These are phyloP conservation scores for Hypothenemus hampei DNA, from an alignment of 1,140 invertebrate genomes.

Conservation along the genomic window DNA sequence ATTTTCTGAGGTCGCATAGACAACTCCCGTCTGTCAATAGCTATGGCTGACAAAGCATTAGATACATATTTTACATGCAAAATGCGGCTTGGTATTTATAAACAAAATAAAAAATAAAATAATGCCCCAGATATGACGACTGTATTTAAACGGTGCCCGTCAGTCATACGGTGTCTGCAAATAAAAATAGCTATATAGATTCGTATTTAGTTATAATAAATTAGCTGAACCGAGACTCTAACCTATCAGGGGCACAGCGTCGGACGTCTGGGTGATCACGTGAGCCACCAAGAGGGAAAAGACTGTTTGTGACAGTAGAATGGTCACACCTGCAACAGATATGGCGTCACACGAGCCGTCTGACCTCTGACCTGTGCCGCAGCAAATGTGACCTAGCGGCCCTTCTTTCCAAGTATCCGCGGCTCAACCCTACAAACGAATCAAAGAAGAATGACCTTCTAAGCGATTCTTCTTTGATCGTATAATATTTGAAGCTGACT, in stretches of 20 bases:
- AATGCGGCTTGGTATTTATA: no score
- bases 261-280: conserved; percentile 95
- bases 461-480: conserved; percentile 46
- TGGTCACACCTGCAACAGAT: conserved; percentile 93
- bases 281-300: conserved; percentile 96
- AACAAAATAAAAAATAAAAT: neutral
- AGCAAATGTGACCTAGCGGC: conserved; percentile 35
- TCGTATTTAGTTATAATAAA: conserved; percentile 9
- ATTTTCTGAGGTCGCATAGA: no score
- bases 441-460: no score
- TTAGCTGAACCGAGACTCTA: conserved; percentile 45
- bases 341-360: no score
- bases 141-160: conserved; percentile 28
- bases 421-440: conserved; percentile 40
- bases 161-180: conserved; percentile 36
- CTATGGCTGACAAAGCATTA: no score
- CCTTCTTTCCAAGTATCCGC: conserved; percentile 48
- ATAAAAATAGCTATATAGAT: no score
- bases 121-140: conserved; percentile 8
- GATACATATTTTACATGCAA: no score
- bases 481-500: conserved; percentile 28
- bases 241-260: conserved; percentile 97
- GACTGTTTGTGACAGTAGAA: conserved; percentile 98
- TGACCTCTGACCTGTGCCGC: no score
- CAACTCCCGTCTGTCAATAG: no score